Conservation (phyloP, 1,140 invertebrate species). For the Drosophila parvula region DNA sequence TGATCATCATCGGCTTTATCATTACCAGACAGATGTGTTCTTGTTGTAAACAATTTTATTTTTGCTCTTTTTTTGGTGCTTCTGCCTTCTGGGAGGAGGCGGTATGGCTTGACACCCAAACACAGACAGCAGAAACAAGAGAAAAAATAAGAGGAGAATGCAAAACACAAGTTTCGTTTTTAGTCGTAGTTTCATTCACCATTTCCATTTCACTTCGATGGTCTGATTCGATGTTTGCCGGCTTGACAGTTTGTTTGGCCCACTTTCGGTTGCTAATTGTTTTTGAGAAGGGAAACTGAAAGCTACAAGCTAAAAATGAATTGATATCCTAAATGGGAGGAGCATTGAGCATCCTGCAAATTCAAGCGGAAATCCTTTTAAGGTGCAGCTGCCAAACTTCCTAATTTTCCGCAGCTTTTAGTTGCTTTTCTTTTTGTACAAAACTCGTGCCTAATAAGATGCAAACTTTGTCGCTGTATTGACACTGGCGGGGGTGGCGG, state of each 20-base stretch:
- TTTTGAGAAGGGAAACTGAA: slow-evolving; percentile 30
- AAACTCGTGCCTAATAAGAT: slow-evolving; percentile 20
- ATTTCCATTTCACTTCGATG: slow-evolving; percentile 39
- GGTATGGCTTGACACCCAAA: slow-evolving; percentile 19
- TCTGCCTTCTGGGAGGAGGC: slow-evolving; percentile 3
- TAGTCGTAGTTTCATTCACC: slow-evolving; percentile 28
- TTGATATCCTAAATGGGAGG: slow-evolving; percentile 17
- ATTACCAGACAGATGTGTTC: slow-evolving; percentile 20
- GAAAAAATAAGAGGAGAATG: slow-evolving; percentile 7
- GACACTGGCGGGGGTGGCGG: too few relatives aligned
- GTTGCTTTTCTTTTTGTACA: neutral
- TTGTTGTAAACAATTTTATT: slow-evolving; percentile 20
- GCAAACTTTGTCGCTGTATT: slow-evolving; percentile 22
- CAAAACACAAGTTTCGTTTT: slow-evolving; percentile 54
- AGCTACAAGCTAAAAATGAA: slow-evolving; percentile 8
- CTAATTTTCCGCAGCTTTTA: slow-evolving; percentile 8
- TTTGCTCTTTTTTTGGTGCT: neutral
- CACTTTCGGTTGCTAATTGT: slow-evolving; percentile 48
- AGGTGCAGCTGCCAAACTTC: slow-evolving; percentile 22
- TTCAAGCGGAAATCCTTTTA: slow-evolving; percentile 5
- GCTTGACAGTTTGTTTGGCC: slow-evolving; percentile 53
- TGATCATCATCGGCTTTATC: slow-evolving; percentile 27
- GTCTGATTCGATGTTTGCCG: slow-evolving; percentile 41
- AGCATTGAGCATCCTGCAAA: neutral
- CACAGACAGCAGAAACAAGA: neutral